Conservation (phyloP, 2,113 vertebrate species). For the Microcebus jonahi region DNA sequence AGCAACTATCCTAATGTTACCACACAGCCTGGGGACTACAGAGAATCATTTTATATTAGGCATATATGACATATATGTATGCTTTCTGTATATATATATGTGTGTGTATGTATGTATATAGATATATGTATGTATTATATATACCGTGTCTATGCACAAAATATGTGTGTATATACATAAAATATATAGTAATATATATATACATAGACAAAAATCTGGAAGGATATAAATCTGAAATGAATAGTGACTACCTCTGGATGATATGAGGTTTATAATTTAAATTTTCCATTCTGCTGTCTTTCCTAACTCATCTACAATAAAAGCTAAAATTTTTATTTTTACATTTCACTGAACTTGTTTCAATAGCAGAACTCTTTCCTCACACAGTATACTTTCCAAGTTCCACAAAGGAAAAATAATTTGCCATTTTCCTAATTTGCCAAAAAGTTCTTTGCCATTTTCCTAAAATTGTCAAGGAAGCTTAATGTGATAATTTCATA, state of each 20-base stretch:
- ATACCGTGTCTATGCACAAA: not conserved
- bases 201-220: not conserved
- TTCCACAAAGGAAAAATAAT: slow-evolving; percentile 17
- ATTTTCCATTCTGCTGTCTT: not conserved
- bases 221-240: slow-evolving; percentile 35
- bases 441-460: not conserved
- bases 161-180: not conserved
- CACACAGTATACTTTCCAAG: not conserved
- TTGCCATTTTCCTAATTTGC: too few species aligned
- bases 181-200: not conserved
- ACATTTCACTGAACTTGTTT: not conserved
- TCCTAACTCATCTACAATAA: slow-evolving; percentile 15
- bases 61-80: not conserved
- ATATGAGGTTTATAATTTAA: not conserved
- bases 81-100: not conserved
- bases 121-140: not conserved
- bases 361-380: not conserved
- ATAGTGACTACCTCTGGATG: not conserved
- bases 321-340: not conserved
- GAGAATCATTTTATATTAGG: not conserved
- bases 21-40: not conserved
- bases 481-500: not conserved
- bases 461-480: slow-evolving; percentile 7
- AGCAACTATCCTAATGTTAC: not conserved
- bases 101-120: too few species aligned